phyloP scores from a whole-genome alignment of 1,140 invertebrate species.

The Drosophila ironensis region DNA sequence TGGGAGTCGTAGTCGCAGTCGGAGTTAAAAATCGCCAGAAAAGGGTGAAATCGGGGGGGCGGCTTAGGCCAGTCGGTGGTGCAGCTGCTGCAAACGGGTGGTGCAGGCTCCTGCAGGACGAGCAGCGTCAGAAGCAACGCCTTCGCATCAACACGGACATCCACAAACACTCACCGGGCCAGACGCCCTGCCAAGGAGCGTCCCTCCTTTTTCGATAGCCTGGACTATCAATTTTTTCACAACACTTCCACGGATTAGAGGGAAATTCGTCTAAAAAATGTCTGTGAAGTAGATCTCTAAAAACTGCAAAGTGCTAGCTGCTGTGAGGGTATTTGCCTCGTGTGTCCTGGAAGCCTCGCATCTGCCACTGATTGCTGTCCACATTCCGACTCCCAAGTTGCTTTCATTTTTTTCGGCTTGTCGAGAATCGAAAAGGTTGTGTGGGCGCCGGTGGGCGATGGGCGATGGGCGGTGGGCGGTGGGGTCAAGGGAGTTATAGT shows the following conservation, averaged over 20 bases:
- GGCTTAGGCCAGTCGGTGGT: slow-evolving; percentile 25
- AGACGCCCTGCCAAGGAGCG: neutral
- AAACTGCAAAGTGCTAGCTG: no score
- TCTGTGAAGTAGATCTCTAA: no score
- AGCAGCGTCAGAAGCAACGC: slow-evolving; percentile 4
- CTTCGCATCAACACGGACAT: slow-evolving; percentile 33
- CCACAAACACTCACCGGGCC: slow-evolving; percentile 12
- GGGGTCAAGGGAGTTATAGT: slow-evolving; percentile 25
- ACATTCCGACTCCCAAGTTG: neutral
- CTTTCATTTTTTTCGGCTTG: slow-evolving; percentile 16
- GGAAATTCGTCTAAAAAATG: no score
- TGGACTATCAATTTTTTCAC: no score
- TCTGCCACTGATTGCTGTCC: slow-evolving; percentile 23
- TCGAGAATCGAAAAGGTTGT: slow-evolving; percentile 4
- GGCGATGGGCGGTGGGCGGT: neutral
- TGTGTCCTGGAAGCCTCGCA: neutral
- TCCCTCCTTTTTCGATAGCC: no score
- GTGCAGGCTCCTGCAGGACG: neutral
- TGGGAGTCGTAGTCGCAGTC: slow-evolving; percentile 3
- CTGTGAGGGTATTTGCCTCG: slow-evolving; percentile 1
- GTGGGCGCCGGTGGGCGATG: neutral
- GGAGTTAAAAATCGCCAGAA: neutral
- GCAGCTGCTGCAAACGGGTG: slow-evolving; percentile 2
- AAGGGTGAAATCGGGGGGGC: neutral
- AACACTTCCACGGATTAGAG: no score